Conservation (phyloP, 2,113 vertebrate species). For the Corapipo altera region DNA sequence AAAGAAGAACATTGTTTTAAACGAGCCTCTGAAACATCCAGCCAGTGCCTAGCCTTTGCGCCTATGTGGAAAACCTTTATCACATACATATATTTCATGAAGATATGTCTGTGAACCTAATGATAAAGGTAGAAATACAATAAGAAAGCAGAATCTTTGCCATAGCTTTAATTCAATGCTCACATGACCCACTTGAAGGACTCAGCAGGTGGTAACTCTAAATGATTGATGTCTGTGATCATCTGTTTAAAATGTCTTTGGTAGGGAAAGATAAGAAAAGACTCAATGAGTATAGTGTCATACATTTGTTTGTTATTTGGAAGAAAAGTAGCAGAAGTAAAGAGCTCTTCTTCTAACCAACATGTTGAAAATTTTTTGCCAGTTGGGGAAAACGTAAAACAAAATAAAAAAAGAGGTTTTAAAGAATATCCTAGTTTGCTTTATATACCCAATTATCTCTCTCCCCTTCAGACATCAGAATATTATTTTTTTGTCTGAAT, state of each 20-base stretch:
- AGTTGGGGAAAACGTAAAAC: not conserved
- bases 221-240: not conserved
- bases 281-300: not conserved
- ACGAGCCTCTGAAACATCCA: not conserved
- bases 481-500: not conserved
- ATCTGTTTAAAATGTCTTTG: conserved; percentile 4
- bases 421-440: not conserved
- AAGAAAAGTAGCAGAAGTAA: not conserved
- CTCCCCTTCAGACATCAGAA: not conserved
- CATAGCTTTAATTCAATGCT: not conserved
- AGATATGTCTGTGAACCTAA: not conserved
- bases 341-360: not conserved
- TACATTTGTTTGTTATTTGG: not conserved
- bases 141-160: not conserved
- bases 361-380: not conserved
- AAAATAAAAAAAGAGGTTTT: not conserved
- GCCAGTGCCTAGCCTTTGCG: not conserved
- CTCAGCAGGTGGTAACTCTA: not conserved
- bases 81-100: not conserved
- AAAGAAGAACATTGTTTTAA: not conserved
- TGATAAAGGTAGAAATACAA: not conserved
- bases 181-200: not conserved
- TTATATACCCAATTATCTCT: not conserved
- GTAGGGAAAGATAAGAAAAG: not conserved
- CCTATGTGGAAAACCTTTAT: not conserved